Base-by-base conservation (phyloP, 1,140 invertebrate genomes). In the Calliphora vicina region DNA sequence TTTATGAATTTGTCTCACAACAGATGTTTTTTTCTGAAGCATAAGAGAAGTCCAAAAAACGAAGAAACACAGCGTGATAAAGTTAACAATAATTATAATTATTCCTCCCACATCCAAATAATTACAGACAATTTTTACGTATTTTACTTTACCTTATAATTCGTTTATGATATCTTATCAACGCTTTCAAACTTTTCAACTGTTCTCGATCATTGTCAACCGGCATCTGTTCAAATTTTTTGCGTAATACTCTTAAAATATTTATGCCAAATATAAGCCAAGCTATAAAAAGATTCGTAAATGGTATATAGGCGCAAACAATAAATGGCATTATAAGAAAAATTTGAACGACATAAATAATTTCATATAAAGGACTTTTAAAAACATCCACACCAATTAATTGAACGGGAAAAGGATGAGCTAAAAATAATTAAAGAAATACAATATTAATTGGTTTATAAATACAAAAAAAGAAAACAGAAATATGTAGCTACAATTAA, bases 201-300 rank as follows among this genome's bases (percentile, higher is more conserved):
- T 72, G 72, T 67, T 76, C 17, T 76, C 45, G 20, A 25, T 61
- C 42, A 29, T 80, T 43, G 13, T 25, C 50, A 13, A 4, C 2
- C 13, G 82, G 61, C n/a, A 83, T n/a, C 1, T 20, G 12, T 42
- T 57, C 45, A 25, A 84, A 57, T 61, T 82, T 82, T 20, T 27
- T n/a, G 13, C 72, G 35, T n/a, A 84, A 13, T 35, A 57, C 23
- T 42, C 74, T 10, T 13, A 84, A 25, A 15, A 45, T 4, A 15
- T 42, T 42, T 61, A 84, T 84, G 15, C 83, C 83, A 43, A 84
- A 84, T 71, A 72, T 81, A 3, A 84, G 67, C 67, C 80, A 84
- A 13, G 50, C 3, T 23, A 82, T 81, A 42, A 84, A 84, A 1
- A 84, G 29, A 42, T 81, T 84, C 17, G 78, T 81, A 78, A 72